Conservation (phyloP, 2,888 invertebrate species). For the Gastracanthus pulcherrimus region DNA sequence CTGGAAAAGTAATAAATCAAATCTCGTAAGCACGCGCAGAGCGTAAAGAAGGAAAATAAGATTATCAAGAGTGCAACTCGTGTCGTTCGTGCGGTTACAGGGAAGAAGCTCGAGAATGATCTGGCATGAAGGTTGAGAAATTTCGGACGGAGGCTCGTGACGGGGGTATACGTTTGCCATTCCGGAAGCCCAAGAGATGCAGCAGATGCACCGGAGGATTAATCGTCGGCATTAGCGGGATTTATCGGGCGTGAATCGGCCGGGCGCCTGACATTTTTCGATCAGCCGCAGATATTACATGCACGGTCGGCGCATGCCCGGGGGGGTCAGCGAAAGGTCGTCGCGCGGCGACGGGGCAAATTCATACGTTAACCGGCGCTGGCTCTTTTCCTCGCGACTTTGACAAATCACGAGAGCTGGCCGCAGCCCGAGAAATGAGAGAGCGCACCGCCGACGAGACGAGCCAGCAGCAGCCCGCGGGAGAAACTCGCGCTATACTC, state of each 20-base stretch:
- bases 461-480: neutral
- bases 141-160: conserved; percentile 64
- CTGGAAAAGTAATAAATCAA: too few species aligned
- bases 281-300: conserved; percentile 36
- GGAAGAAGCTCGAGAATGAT: too few species aligned
- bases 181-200: conserved; percentile 67
- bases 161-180: conserved; percentile 70
- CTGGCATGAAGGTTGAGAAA: too few species aligned
- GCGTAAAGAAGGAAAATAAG: too few species aligned
- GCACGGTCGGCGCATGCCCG: neutral
- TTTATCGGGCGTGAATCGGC: conserved; percentile 70
- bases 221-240: conserved; percentile 69
- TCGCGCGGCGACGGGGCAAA: neutral
- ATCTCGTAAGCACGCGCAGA: too few species aligned
- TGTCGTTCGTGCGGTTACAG: neutral
- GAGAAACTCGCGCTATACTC: neutral
- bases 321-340: neutral
- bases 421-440: too few species aligned
- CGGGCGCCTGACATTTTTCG: conserved; percentile 62
- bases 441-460: too few species aligned
- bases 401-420: conserved; percentile 20
- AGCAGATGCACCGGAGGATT: conserved; percentile 67
- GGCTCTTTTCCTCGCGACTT: neutral
- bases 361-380: neutral
- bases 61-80: too few species aligned